Percentiles rank a stretch among this genome's conserved stretches.
Evolutionary conservation across 2,888 invertebrate species (phyloP).

Genomic region (Chrysolina haemoptera): DNA sequence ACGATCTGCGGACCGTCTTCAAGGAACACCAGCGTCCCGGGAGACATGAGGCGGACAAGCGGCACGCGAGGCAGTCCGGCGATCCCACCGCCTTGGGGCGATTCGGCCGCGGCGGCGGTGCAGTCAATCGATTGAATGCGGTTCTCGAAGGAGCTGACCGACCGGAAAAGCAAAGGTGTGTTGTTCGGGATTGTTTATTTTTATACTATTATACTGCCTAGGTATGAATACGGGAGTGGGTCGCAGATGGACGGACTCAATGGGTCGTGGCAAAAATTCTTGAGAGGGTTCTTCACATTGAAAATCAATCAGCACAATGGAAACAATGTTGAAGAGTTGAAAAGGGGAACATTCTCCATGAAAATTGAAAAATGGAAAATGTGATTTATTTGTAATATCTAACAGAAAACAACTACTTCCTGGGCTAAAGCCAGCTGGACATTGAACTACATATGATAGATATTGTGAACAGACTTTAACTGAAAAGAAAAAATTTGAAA

Average conservation of each 20-base stretch:
- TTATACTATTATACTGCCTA: conserved; percentile 6
- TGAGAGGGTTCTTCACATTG: no score
- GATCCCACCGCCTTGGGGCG: conserved; percentile 39
- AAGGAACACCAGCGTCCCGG: conserved; percentile 18
- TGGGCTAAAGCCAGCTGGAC: no score
- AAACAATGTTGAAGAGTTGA: no score
- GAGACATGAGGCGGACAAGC: conserved; percentile 27
- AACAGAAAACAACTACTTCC: no score
- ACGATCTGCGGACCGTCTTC: not conserved
- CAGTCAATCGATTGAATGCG: conserved; percentile 32
- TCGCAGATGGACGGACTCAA: not conserved
- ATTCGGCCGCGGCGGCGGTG: conserved; percentile 23
- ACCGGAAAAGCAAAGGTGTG: conserved; percentile 35
- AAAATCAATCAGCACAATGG: no score
- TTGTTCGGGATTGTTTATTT: conserved; percentile 20
- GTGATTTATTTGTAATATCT: no score
- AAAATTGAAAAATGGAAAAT: no score
- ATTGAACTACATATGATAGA: no score
- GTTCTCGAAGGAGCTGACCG: conserved; percentile 21
- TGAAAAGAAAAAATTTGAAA: no score
- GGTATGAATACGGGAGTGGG: not conserved
- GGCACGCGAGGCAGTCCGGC: conserved; percentile 39
- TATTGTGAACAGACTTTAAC: no score
- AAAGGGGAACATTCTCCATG: no score
- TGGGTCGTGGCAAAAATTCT: not conserved